phyloP scores from a whole-genome alignment of 2,888 invertebrate species.

The Amphipyra tragopoginis region DNA sequence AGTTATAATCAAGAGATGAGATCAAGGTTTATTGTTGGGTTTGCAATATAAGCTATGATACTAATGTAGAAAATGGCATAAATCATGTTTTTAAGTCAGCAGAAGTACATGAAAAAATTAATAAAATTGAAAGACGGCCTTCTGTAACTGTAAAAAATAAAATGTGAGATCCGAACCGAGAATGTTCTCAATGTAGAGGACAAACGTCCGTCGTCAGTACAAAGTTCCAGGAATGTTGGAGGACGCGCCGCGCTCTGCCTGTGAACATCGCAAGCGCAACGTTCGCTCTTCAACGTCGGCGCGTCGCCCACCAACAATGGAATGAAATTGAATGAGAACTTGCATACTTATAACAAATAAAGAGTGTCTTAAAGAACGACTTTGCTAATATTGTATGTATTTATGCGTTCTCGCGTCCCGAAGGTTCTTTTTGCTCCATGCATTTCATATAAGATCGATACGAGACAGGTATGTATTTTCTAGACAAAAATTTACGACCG shows the following conservation, averaged over 20 bases:
- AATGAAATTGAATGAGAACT: slow-evolving; percentile 69
- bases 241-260: slow-evolving; percentile 39
- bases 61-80: background rate
- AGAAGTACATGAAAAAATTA: background rate
- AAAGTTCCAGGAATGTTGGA: slow-evolving; percentile 69
- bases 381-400: slow-evolving; percentile 48
- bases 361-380: slow-evolving; percentile 32
- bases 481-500: slow-evolving; percentile 59
- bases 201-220: slow-evolving; percentile 62
- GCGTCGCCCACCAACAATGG: slow-evolving; percentile 61
- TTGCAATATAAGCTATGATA: slow-evolving; percentile 8
- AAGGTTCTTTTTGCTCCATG: slow-evolving; percentile 22
- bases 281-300: slow-evolving; percentile 35
- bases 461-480: slow-evolving; percentile 37
- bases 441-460: slow-evolving; percentile 18
- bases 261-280: slow-evolving; percentile 32
- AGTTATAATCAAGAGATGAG: slow-evolving; percentile 44
- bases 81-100: background rate
- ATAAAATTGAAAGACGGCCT: background rate
- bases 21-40: slow-evolving; percentile 43
- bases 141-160: slow-evolving; percentile 50
- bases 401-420: slow-evolving; percentile 41
- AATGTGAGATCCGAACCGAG: slow-evolving; percentile 48
- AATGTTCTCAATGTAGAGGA: slow-evolving; percentile 66
- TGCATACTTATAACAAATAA: slow-evolving; percentile 49